Evolutionary conservation across 2,113 vertebrate genomes (phyloP), one percentile per base, ranked within the genome.

Genomic region (Anseranas semipalmata): DNA sequence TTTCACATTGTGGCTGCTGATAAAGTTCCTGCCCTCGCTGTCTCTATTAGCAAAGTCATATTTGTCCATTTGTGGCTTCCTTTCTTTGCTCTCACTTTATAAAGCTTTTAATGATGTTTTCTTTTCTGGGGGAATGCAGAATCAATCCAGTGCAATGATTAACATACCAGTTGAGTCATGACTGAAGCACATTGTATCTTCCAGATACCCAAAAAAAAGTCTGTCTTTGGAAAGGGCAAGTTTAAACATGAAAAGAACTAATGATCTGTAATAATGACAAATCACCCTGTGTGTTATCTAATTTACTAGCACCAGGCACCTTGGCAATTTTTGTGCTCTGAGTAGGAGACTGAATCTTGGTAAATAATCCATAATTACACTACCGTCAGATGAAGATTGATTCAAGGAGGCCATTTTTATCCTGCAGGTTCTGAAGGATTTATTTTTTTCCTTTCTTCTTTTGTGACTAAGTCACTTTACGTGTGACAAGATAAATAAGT

Each of bases 351-450:
- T 90, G 78, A 60, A 76, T 92, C 85, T 85, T 95, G 73, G 94
- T 97, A 96, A 98, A 97, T 95, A 97, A 97, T 93, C 93, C 71
- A 68, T 97, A 96, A 96, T 96, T 97, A 91, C 37, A 67, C 76
- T 71, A 82, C n/a, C 1, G 0, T 39, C 73, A 85, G 67, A 94
- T 91, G 79, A 97, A 94, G 93, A 97, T 94, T 93, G 97, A 97
- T 96, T 85, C 53, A 41, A 78, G 68, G 68, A 90, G 24, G 32
- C 48, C 74, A 91, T 73, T 91, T 96, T 95, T 70, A 79, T 94
- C 58, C 55, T 90, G 74, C 72, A 93, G 76, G 66, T 95, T 85
- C 20, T 53, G 75, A 93, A 78, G 90, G 39, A 60, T 85, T 95
- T 96, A 80, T 88, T 81, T 10, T 94, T 89, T 81, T 85, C 30